phyloP scores from a whole-genome alignment of 1,140 invertebrate species.

The Drosophila prosaltans region DNA sequence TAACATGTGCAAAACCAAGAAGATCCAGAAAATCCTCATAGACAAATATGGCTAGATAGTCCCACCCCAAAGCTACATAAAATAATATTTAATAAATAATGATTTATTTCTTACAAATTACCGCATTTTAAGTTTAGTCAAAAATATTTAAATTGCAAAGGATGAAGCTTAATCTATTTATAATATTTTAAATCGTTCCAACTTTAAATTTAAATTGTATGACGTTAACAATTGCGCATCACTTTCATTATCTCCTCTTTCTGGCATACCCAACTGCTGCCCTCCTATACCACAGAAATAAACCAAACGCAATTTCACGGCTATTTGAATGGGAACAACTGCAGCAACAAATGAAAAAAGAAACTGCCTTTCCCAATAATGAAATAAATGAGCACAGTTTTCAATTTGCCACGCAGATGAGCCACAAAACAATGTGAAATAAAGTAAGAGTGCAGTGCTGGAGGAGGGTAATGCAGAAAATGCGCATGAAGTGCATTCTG shows the following conservation, averaged over 20 bases:
- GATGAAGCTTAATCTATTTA: no score
- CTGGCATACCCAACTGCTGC: conserved; percentile 18
- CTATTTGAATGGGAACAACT: conserved; percentile 59
- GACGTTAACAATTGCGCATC: conserved; percentile 21
- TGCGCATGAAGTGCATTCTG: conserved; percentile 33
- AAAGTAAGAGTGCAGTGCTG: conserved; percentile 3
- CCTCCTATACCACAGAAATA: conserved; percentile 45
- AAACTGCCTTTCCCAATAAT: conserved; percentile 50
- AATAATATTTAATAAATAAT: no score
- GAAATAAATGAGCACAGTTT: conserved; percentile 77
- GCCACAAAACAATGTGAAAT: conserved; percentile 57
- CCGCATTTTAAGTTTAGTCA: no score
- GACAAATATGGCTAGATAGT: no score
- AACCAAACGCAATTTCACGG: conserved; percentile 77
- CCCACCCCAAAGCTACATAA: no score
- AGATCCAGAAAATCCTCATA: no score
- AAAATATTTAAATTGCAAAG: no score
- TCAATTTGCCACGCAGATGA: conserved; percentile 76
- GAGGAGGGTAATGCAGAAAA: conserved; percentile 15
- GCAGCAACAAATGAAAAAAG: conserved; percentile 23
- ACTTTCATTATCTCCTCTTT: neutral
- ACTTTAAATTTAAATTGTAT: conserved; percentile 2
- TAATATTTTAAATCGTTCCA: no score
- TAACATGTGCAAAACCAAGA: no score
- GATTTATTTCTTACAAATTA: no score